Evolutionary conservation across 1,140 invertebrate species (phyloP).

Genomic region (Zaprionus ornatus): DNA sequence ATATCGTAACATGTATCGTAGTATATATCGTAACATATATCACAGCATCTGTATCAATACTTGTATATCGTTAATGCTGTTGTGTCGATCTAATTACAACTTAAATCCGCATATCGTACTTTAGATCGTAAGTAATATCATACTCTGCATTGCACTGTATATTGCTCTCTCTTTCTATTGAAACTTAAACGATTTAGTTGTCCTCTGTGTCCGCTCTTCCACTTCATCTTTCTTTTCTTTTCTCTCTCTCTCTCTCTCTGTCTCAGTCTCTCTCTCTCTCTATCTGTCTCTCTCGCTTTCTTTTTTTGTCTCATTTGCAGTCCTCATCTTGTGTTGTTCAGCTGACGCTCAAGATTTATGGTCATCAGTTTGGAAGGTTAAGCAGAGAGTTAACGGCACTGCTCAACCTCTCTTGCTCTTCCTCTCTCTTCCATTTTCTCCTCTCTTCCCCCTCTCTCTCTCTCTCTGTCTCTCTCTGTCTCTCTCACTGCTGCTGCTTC

Average conservation of each 20-base stretch:
- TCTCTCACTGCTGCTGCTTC: neutral
- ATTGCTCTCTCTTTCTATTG: no score
- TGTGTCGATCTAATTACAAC: no score
- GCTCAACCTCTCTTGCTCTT: neutral
- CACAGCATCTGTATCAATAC: no score
- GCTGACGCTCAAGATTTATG: constrained; percentile 37
- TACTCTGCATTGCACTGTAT: no score
- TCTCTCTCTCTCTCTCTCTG: neutral
- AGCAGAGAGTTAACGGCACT: constrained; percentile 42
- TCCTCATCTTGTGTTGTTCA: constrained; percentile 1
- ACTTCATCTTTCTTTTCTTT: neutral
- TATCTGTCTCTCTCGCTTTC: neutral
- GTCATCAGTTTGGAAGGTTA: constrained; percentile 46
- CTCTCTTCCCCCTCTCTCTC: neutral
- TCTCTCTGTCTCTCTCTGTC: neutral
- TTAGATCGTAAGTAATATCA: no score
- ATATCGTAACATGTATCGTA: neutral
- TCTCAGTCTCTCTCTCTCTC: neutral
- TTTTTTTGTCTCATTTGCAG: neutral
- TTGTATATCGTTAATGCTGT: neutral
- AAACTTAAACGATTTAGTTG: neutral
- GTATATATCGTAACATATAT: neutral
- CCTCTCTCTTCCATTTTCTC: no score
- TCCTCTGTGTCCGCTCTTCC: neutral
- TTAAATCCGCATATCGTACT: no score